Conservation (phyloP, 2,888 invertebrate species). For the Gisinianus flammeolus region DNA sequence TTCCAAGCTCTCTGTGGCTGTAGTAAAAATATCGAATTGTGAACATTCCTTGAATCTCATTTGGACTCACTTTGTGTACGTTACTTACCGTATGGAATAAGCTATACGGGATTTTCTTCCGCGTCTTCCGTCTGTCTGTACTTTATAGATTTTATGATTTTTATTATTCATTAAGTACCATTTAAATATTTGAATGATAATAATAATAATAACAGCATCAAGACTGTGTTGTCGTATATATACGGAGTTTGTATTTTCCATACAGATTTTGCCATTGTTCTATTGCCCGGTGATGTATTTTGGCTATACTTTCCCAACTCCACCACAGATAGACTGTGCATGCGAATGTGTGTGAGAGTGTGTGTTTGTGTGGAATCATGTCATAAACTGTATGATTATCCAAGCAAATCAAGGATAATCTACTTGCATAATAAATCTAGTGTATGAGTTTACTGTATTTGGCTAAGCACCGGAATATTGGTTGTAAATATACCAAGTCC, state of each 20-base stretch:
- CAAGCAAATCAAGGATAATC: not conserved
- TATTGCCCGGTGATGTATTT: conserved; percentile 6
- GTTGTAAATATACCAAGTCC: too few relatives aligned
- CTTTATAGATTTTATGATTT: not conserved
- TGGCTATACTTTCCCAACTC: not conserved
- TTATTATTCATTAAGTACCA: not conserved
- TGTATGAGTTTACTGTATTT: not conserved
- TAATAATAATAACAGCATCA: not conserved
- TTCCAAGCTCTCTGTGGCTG: too few relatives aligned
- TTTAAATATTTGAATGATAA: too few relatives aligned
- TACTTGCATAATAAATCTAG: not conserved
- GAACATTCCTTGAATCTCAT: not conserved
- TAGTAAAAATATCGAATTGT: not conserved
- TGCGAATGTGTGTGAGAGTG: not conserved
- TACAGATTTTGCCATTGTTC: not conserved
- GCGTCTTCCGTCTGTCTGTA: not conserved
- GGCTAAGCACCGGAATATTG: conserved; percentile 13
- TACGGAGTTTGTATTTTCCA: not conserved
- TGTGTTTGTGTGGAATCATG: not conserved
- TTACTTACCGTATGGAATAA: not conserved
- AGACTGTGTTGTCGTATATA: too few relatives aligned
- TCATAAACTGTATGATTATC: conserved; percentile 2
- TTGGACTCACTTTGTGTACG: not conserved
- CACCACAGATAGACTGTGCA: not conserved
- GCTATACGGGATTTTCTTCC: conserved; percentile 16